A percentile compares a stretch with the other conserved stretches of the same genome.
Evolutionary conservation across 2,113 vertebrate species (phyloP).

Genomic region (Gopherus flavomarginatus): DNA sequence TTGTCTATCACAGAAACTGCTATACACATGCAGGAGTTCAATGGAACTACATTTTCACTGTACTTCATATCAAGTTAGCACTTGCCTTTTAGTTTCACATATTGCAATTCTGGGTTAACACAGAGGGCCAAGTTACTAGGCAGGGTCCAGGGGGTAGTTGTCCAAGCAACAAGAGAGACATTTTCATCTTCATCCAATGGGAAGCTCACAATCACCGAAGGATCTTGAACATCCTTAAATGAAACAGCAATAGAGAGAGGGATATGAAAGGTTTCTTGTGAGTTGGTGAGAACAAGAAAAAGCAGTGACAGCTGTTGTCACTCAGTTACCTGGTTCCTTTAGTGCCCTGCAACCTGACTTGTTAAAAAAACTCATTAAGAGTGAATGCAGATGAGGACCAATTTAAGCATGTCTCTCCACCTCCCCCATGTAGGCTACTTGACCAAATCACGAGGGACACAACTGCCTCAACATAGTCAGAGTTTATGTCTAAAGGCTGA

Average conservation of each 20-base stretch:
- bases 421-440: neutral
- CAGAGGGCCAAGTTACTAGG: conserved; percentile 96
- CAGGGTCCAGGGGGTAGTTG: conserved; percentile 97
- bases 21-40: neutral
- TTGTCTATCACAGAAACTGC: neutral
- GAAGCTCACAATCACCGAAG: conserved; percentile 92
- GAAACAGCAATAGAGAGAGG: neutral
- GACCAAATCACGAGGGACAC: neutral
- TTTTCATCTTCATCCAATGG: conserved; percentile 88
- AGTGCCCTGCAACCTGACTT: neutral
- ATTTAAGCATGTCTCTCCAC: neutral
- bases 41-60: neutral
- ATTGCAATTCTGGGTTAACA: conserved; percentile 90
- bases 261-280: neutral
- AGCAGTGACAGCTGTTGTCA: neutral
- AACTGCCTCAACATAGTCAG: neutral
- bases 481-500: neutral
- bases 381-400: neutral
- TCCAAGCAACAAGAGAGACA: conserved; percentile 93
- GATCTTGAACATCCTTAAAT: conserved; percentile 95
- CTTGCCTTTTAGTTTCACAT: conserved; percentile 93
- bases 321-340: neutral
- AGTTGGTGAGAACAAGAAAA: neutral
- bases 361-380: neutral
- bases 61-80: neutral